Evolutionary conservation across 2,113 vertebrate species (phyloP).

Genomic region (Leiothrix lutea): DNA sequence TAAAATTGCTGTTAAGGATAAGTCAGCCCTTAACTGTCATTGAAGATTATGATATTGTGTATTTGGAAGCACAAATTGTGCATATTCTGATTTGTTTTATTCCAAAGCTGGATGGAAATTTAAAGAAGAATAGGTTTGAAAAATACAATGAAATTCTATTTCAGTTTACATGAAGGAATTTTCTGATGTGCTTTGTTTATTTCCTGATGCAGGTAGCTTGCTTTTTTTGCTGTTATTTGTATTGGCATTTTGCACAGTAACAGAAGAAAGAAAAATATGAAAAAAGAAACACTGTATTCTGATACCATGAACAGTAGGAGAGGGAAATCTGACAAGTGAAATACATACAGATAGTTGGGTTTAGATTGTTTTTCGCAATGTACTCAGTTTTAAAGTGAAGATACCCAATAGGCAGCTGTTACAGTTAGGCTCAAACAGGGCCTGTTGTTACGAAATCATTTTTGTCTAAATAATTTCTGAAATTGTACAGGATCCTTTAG

Average conservation of each 20-base stretch:
- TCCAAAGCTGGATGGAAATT: background rate
- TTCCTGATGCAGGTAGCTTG: background rate
- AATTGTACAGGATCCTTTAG: background rate
- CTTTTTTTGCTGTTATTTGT: background rate
- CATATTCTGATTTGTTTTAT: background rate
- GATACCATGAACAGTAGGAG: background rate
- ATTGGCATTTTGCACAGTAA: background rate
- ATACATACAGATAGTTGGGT: background rate
- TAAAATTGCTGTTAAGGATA: background rate
- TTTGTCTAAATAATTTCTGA: background rate
- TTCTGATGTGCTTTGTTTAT: background rate
- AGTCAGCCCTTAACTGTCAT: background rate
- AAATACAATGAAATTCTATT: background rate
- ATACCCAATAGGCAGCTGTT: background rate
- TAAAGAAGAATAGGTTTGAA: background rate
- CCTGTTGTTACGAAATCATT: fast-evolving
- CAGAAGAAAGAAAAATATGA: background rate
- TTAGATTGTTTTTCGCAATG: background rate
- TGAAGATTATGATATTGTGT: background rate
- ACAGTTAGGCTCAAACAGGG: background rate
- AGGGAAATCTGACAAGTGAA: background rate
- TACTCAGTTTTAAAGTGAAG: background rate
- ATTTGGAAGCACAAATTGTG: background rate
- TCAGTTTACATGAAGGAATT: background rate
- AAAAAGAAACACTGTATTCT: background rate